Percentiles rank a stretch among this genome's conserved stretches.
Conservation (phyloP, 2,888 invertebrate genomes). For the Polyploca ridens region DNA sequence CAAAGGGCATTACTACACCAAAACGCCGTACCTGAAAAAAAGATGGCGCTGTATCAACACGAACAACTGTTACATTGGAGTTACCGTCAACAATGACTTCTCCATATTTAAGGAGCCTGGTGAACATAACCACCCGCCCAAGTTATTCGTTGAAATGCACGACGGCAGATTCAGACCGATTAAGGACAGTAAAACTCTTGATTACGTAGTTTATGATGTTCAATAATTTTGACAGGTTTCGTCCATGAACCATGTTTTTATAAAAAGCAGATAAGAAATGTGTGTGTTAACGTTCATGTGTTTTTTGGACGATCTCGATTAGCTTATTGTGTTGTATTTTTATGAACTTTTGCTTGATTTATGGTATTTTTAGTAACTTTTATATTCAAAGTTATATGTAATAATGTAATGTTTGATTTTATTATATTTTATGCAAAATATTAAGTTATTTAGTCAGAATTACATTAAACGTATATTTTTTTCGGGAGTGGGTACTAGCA, state of each 20-base stretch:
- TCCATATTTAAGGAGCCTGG: slow-evolving; percentile 49
- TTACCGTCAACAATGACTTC: slow-evolving; percentile 47
- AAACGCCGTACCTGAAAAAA: slow-evolving; percentile 49
- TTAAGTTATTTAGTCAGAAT: not conserved
- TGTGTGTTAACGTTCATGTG: not conserved
- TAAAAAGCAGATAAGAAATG: no score
- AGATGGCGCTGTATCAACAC: slow-evolving; percentile 67
- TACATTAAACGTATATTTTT: not conserved
- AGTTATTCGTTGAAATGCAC: slow-evolving; percentile 34
- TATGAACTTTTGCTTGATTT: not conserved
- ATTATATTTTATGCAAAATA: no score
- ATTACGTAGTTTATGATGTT: slow-evolving; percentile 40
- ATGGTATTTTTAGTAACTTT: not conserved
- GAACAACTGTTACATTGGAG: slow-evolving; percentile 48
- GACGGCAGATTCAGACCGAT: slow-evolving; percentile 45
- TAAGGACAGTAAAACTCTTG: slow-evolving; percentile 30
- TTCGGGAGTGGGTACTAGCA: not conserved
- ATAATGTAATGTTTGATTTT: not conserved
- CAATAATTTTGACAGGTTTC: not conserved
- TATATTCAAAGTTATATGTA: not conserved
- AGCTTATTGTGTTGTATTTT: not conserved
- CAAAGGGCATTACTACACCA: slow-evolving; percentile 59
- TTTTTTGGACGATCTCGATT: not conserved
- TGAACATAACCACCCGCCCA: slow-evolving; percentile 52
- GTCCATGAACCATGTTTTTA: not conserved